Evolutionary conservation across 2,113 vertebrate genomes (phyloP).

Genomic region (Atrichornis clamosus): DNA sequence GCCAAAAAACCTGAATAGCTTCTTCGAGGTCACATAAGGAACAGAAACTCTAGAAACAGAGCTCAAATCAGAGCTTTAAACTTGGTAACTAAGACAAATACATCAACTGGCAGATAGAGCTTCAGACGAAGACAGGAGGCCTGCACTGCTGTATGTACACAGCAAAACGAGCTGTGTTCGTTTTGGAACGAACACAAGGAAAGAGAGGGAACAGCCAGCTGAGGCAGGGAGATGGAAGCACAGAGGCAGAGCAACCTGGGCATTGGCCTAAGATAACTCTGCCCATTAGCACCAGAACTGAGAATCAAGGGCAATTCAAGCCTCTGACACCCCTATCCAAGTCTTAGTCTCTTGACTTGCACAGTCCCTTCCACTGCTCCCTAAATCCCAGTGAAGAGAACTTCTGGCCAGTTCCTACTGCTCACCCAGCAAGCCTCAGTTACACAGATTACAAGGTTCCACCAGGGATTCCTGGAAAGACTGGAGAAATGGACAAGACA

Average conservation of each 20-base stretch:
- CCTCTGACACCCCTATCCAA: neutral
- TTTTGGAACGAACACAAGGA: too few species aligned
- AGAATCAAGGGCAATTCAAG: neutral
- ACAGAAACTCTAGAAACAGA: neutral
- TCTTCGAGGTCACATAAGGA: neutral
- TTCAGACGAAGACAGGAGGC: neutral
- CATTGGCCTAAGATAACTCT: neutral
- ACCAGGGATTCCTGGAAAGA: neutral
- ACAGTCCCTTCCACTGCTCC: neutral
- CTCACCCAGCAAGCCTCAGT: neutral
- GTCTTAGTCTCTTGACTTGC: neutral
- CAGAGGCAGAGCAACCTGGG: neutral
- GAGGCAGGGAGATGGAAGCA: neutral
- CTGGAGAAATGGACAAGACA: neutral
- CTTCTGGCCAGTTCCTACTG: neutral
- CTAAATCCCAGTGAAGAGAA: neutral
- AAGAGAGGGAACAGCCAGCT: neutral
- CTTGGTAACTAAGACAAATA: neutral
- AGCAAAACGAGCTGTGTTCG: neutral
- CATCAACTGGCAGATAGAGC: neutral
- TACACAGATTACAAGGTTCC: fast-evolving
- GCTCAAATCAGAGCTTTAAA: neutral
- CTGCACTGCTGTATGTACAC: neutral
- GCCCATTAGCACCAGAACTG: neutral
- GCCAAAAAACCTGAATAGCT: neutral